Evolutionary conservation across 2,888 invertebrate genomes (phyloP), one percentile per base, ranked within the genome.

Genomic region (Drosophila niveifrons): DNA sequence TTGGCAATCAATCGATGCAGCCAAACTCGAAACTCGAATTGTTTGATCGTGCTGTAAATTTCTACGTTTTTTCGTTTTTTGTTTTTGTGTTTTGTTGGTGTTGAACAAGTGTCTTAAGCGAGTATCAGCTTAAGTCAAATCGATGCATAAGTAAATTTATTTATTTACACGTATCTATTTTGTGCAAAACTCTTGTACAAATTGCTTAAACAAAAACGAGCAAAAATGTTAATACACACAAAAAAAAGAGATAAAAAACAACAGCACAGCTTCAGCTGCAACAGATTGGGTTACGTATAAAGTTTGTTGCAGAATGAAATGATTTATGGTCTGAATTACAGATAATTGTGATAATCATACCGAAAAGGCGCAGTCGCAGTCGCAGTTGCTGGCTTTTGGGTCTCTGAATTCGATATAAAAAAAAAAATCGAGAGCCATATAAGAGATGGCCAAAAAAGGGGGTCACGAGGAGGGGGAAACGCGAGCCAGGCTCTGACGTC

Each of bases 291-390:
- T 82, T 88, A 82, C 82, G 82, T 82, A 85, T 79, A 80, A 80
- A 70, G 76, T 57, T 63, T 61, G 58, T 75, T 75, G 75, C 74
- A 87, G 77, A 82, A 83, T 85, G 71, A 89, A 90, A 87, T 90
- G 91, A 91, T 90, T 91, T 90, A 90, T 91, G 84, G 90, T 83
- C 82, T 77, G 90, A 90, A 90, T 90, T 90, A 89, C 83, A 89
- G 89, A 91, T 90, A 91, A 90, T 90, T 90, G 90, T 90, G 90
- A 90, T 90, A 90, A 90, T 90, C 83, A 86, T 84, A 88, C 86
- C 80, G 76, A 85, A 76, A 78, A 75, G 79, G 81, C 79, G 67
- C 85, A 78, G 85, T 84, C 84, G 51, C 43, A 34, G 34, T 34
- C 34, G 34, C 6, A 36, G 36, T 36, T 82, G 52, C 55, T 44